Conservation (phyloP, 2,888 invertebrate species). For the Liposcelis brunnea region DNA sequence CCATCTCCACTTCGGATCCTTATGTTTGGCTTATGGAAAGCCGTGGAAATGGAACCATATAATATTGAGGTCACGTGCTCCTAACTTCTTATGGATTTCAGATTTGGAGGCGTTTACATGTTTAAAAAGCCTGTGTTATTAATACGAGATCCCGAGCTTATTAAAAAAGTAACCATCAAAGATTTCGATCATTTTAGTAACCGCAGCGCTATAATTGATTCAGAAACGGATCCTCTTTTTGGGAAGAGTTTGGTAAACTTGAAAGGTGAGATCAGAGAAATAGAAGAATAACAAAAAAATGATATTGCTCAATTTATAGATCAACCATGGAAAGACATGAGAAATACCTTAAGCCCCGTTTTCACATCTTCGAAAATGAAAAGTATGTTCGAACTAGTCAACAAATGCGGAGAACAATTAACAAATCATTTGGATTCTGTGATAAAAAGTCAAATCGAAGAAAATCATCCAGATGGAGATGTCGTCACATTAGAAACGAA, state of each 20-base stretch:
- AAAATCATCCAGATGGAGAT: not conserved
- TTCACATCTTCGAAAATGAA: slow-evolving; percentile 18
- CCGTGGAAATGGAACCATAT: no score
- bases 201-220: not conserved
- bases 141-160: slow-evolving; percentile 12
- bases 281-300: no score
- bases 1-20: no score
- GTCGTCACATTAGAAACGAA: slow-evolving; percentile 13
- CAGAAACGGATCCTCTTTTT: slow-evolving; percentile 6
- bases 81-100: no score
- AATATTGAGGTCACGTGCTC: no score
- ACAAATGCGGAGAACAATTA: slow-evolving; percentile 16
- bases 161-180: slow-evolving; percentile 13
- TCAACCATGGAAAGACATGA: slow-evolving; percentile 17
- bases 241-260: slow-evolving; percentile 9
- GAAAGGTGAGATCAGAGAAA: slow-evolving; percentile 10
- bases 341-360: slow-evolving; percentile 17
- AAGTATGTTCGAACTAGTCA: slow-evolving; percentile 15
- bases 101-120: no score
- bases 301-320: no score
- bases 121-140: no score
- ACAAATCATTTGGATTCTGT: slow-evolving; percentile 13
- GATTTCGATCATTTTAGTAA: slow-evolving; percentile 13
- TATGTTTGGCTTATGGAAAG: no score
- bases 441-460: slow-evolving; percentile 4